Evolutionary conservation across 2,113 vertebrate species (phyloP).

Genomic region (Glareola pratincola): DNA sequence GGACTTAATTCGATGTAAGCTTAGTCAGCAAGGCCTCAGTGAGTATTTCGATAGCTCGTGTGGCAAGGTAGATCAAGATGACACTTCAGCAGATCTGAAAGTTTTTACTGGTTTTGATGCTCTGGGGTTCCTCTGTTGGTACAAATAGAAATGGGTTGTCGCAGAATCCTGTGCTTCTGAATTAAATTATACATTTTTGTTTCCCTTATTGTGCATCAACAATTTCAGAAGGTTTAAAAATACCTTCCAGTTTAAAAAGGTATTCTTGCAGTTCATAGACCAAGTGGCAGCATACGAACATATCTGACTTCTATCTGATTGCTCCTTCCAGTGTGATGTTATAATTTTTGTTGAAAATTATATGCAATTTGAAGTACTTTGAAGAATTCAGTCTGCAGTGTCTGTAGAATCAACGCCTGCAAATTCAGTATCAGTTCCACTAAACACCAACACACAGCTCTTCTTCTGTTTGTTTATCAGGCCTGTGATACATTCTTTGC

Average conservation of each 20-base stretch:
- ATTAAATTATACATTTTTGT: not conserved
- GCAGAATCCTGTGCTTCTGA: not conserved
- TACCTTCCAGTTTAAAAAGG: not conserved
- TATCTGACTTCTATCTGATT: not conserved
- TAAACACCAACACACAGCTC: not conserved
- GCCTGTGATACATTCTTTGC: not conserved
- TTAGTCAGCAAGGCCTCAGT: not conserved
- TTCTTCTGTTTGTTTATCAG: not conserved
- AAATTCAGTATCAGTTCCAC: not conserved
- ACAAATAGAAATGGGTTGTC: not conserved
- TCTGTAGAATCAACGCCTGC: not conserved
- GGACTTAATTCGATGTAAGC: not conserved
- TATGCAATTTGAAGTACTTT: not conserved
- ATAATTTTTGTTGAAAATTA: not conserved
- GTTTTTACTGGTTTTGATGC: not conserved
- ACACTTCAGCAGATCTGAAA: not conserved
- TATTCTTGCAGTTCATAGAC: not conserved
- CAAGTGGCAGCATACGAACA: not conserved
- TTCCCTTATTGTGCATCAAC: not conserved
- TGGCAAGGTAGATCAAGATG: not conserved
- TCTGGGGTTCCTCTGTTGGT: not conserved
- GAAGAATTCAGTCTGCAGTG: not conserved
- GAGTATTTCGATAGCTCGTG: not conserved
- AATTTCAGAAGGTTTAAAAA: not conserved
- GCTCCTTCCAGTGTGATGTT: not conserved